Conservation (phyloP, 2,888 invertebrate species). For the Drosophila engyochracea region DNA sequence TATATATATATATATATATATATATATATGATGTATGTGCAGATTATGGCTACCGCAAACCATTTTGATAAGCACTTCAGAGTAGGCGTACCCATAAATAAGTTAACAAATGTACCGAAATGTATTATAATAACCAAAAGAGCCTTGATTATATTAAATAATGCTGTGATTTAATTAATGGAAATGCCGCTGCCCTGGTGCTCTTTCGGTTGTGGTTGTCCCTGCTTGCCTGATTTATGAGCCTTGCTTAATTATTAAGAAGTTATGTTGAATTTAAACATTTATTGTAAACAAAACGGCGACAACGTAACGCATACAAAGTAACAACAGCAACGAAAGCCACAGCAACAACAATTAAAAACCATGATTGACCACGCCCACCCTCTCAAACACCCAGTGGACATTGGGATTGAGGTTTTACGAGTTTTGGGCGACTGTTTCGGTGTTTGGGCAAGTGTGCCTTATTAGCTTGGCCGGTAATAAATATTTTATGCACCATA, state of each 20-base stretch:
- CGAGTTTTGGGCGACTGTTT: slow-evolving; percentile 45
- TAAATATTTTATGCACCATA: slow-evolving; percentile 75
- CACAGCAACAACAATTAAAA: slow-evolving; percentile 3
- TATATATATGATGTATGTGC: slow-evolving; percentile 19
- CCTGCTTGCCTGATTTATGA: slow-evolving; percentile 62
- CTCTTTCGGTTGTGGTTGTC: slow-evolving; percentile 10
- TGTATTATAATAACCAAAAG: slow-evolving; percentile 38
- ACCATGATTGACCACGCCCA: slow-evolving; percentile 20
- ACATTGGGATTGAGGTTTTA: slow-evolving; percentile 50
- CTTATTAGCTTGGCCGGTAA: slow-evolving; percentile 62
- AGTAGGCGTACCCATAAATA: slow-evolving; percentile 65
- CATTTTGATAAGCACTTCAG: slow-evolving; percentile 60
- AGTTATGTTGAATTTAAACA: slow-evolving; percentile 78
- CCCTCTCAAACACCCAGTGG: slow-evolving; percentile 15
- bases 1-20: not conserved
- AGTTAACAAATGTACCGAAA: slow-evolving; percentile 44
- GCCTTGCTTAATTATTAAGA: slow-evolving; percentile 74
- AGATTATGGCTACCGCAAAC: slow-evolving; percentile 18
- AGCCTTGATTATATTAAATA: slow-evolving; percentile 54
- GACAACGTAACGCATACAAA: slow-evolving; percentile 70
- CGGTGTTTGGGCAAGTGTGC: slow-evolving; percentile 49
- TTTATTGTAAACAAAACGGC: slow-evolving; percentile 69
- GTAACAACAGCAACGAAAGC: slow-evolving; percentile 20
- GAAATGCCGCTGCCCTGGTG: slow-evolving; percentile 14
- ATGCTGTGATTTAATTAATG: slow-evolving; percentile 62